These are phyloP conservation scores for Bergia puertoricense DNA, from an alignment of 92 coral and sea anemone species.

Conservation along the genomic window DNA sequence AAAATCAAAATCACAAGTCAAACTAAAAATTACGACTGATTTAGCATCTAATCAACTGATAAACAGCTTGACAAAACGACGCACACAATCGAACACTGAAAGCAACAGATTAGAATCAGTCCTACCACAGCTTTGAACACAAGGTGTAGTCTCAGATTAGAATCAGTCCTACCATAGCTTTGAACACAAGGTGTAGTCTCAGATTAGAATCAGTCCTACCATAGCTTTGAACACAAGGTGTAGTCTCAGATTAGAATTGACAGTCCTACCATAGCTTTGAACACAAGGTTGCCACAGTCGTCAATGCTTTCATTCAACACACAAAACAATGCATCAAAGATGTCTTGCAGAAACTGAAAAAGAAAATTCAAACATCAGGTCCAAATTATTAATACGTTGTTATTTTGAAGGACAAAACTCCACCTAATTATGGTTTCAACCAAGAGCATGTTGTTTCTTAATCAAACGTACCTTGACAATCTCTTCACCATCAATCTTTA, in stretches of 20 bases:
- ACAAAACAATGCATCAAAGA: slow-evolving; percentile 92
- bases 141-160: too few relatives aligned
- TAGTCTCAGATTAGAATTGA: neutral
- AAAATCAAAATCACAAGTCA: neutral
- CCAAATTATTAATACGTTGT: too few relatives aligned
- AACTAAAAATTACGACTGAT: neutral
- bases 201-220: slow-evolving; percentile 57
- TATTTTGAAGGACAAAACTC: neutral
- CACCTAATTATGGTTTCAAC: neutral
- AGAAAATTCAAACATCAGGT: neutral
- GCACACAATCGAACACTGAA: neutral
- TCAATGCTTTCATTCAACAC: slow-evolving; percentile 88
- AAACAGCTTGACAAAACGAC: neutral
- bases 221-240: slow-evolving; percentile 85
- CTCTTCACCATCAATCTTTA: slow-evolving; percentile 93
- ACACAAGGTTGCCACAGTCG: slow-evolving; percentile 85
- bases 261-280: slow-evolving; percentile 89
- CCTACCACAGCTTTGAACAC: too few relatives aligned
- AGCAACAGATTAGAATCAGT: neutral
- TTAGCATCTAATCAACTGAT: neutral
- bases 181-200: too few relatives aligned
- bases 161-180: too few relatives aligned
- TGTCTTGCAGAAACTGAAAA: slow-evolving; percentile 96
- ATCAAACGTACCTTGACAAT: slow-evolving; percentile 78
- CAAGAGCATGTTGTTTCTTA: neutral